Percentiles rank a stretch among this genome's conserved stretches.
These are phyloP conservation scores for Leptestheria dahalacensis DNA, from an alignment of 1,140 invertebrate genomes.

Conservation along the genomic window DNA sequence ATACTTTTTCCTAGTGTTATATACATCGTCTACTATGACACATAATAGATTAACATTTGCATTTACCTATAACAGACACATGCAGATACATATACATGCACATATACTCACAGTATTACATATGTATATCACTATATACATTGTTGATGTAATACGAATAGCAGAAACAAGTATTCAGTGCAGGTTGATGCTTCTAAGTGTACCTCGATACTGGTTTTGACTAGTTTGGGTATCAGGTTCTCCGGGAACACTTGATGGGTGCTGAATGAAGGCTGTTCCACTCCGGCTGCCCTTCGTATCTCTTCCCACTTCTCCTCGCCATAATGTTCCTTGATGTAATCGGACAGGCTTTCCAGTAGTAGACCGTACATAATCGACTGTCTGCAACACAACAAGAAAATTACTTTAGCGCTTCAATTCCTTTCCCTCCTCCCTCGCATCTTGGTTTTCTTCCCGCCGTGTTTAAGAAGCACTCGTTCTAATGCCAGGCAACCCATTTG, in stretches of 20 bases:
- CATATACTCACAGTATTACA: background rate
- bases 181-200: too few species aligned
- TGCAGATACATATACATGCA: too few species aligned
- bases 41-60: too few species aligned
- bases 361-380: conserved; percentile 69
- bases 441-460: too few species aligned
- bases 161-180: conserved; percentile 10
- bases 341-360: conserved; percentile 77
- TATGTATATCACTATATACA: background rate
- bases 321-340: conserved; percentile 74
- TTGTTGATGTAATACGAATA: too few species aligned
- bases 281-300: conserved; percentile 57
- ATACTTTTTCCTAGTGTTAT: too few species aligned
- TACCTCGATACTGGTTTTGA: conserved; percentile 69
- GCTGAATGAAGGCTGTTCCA: conserved; percentile 73
- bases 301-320: conserved; percentile 85
- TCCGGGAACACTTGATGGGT: conserved; percentile 88
- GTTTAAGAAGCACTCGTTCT: too few species aligned
- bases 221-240: conserved; percentile 63
- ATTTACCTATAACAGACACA: too few species aligned
- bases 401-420: too few species aligned
- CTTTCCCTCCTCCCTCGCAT: too few species aligned
- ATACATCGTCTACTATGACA: too few species aligned
- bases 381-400: background rate
- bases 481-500: too few species aligned